These are phyloP conservation scores for Coremacera marginata DNA, from an alignment of 2,888 invertebrate species.

Conservation along the genomic window DNA sequence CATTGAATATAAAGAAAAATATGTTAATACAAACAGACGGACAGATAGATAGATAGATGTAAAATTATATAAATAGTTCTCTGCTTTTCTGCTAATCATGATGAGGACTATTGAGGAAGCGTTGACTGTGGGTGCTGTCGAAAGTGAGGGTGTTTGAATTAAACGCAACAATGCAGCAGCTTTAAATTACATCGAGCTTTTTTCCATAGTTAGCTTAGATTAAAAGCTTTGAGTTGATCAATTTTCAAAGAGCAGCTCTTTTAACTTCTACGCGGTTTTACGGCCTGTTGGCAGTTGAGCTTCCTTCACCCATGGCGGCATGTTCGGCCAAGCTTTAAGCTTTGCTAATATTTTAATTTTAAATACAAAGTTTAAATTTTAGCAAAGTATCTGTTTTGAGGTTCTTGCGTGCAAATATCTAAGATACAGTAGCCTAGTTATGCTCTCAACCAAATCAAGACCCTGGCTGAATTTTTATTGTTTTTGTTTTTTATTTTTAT, in stretches of 20 bases:
- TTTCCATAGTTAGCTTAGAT: background rate
- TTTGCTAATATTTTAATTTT: background rate
- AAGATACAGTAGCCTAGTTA: slow-evolving; percentile 66
- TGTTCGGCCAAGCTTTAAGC: no score
- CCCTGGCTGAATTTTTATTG: slow-evolving; percentile 55
- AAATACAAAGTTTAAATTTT: background rate
- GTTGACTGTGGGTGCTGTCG: no score
- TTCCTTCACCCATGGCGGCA: no score
- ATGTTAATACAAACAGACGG: background rate
- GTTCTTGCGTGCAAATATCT: slow-evolving; percentile 64
- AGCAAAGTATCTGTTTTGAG: background rate
- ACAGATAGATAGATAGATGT: background rate
- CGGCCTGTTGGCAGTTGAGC: no score
- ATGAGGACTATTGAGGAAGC: no score
- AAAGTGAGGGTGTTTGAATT: slow-evolving; percentile 14
- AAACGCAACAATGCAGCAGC: background rate
- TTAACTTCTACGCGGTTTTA: no score
- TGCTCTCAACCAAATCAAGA: slow-evolving; percentile 66
- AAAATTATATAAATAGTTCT: background rate
- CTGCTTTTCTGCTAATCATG: background rate
- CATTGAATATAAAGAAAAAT: slow-evolving; percentile 5
- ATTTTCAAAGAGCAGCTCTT: no score
- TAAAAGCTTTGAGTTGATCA: background rate
- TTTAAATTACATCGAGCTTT: background rate
- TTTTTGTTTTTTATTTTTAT: background rate